These are phyloP conservation scores for Butastur rufipennis DNA, from an alignment of 2,113 vertebrate genomes.

Conservation along the genomic window DNA sequence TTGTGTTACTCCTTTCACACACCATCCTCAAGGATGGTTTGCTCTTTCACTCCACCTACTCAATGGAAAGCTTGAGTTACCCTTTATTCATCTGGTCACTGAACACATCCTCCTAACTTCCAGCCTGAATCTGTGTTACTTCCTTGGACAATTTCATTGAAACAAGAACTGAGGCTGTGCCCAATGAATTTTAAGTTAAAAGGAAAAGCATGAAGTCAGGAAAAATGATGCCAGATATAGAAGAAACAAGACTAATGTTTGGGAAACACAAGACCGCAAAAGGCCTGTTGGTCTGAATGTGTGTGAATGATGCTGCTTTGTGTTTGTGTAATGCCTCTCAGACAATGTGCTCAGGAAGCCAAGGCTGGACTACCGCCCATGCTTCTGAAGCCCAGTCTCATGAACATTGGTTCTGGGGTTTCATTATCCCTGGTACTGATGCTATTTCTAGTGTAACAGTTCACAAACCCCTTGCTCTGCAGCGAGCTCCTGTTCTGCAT, in stretches of 20 bases:
- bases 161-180: neutral
- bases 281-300: neutral
- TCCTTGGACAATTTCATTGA: neutral
- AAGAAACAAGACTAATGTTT: neutral
- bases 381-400: neutral
- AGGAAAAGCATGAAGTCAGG: neutral
- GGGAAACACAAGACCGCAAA: neutral
- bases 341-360: neutral
- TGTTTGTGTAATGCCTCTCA: neutral
- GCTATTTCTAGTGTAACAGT: neutral
- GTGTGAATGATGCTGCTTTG: neutral
- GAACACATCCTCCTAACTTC: neutral
- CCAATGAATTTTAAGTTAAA: neutral
- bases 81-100: neutral
- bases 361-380: neutral
- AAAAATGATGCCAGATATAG: neutral
- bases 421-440: neutral
- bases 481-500: neutral
- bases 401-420: neutral
- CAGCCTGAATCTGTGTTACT: neutral
- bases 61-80: neutral
- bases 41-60: constrained; percentile 5
- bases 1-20: neutral
- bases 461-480: neutral
- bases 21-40: constrained; percentile 4